A percentile compares a stretch with the other conserved stretches of the same genome.
Conservation (phyloP, 1,140 invertebrate genomes). For the Apis mellifera region DNA sequence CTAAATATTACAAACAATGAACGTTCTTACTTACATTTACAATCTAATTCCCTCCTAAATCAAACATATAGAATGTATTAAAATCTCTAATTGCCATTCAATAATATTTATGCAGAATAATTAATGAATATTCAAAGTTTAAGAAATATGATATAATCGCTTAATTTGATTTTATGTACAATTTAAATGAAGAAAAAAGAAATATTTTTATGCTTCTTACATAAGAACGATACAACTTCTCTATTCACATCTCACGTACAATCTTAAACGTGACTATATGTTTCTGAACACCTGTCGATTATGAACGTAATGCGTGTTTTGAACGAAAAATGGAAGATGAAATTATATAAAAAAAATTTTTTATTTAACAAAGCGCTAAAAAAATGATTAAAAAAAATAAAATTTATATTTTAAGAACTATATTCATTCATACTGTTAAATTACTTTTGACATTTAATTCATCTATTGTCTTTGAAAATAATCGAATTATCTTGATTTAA, state of each 20-base stretch:
- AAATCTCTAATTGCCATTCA: not conserved
- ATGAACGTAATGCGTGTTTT: not conserved
- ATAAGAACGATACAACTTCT: constrained; percentile 13
- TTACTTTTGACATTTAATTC: not conserved
- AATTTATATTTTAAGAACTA: too few relatives aligned
- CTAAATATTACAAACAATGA: too few relatives aligned
- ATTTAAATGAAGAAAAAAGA: not conserved
- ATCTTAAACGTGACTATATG: constrained; percentile 32
- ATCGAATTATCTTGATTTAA: not conserved
- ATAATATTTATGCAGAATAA: not conserved
- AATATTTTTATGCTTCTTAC: not conserved
- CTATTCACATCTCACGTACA: constrained; percentile 16
- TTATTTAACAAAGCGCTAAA: not conserved
- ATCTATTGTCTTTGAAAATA: not conserved
- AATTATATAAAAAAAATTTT: not conserved
- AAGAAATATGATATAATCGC: not conserved
- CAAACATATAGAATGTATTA: not conserved
- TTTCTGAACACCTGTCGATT: not conserved
- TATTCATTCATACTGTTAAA: too few relatives aligned
- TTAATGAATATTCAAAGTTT: not conserved
- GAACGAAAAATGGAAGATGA: not conserved
- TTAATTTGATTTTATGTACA: constrained; percentile 5
- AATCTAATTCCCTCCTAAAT: not conserved
- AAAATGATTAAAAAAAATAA: not conserved
- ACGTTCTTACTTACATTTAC: too few relatives aligned